These are phyloP conservation scores for Notoglanidium macrostoma DNA, from an alignment of 2,797 vertebrate genomes.

Conservation along the genomic window DNA sequence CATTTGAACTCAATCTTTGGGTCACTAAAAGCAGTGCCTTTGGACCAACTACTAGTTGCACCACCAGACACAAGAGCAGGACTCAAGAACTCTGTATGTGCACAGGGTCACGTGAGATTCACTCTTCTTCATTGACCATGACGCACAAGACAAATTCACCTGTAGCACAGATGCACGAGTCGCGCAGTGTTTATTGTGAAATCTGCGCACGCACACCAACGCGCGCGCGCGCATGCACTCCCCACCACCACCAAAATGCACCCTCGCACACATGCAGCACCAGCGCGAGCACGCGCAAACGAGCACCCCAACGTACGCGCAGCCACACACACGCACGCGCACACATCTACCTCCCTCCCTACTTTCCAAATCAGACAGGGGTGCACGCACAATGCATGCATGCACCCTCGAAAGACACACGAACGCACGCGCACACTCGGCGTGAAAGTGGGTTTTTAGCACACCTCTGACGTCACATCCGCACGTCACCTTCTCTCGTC, in stretches of 20 bases:
- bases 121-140: background rate
- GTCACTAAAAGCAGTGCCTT: background rate
- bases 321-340: background rate
- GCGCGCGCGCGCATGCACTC: background rate
- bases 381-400: background rate
- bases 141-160: background rate
- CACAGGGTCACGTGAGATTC: background rate
- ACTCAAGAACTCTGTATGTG: background rate
- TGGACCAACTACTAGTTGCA: background rate
- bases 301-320: slow-evolving; percentile 12
- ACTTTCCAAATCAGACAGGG: background rate
- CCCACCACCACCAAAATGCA: background rate
- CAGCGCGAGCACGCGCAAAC: background rate
- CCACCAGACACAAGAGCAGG: background rate
- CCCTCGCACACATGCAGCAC: background rate
- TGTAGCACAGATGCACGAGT: background rate
- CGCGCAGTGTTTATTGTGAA: background rate
- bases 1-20: background rate
- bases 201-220: background rate
- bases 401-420: background rate
- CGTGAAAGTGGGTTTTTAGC: slow-evolving; percentile 72
- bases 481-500: slow-evolving; percentile 9
- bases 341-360: background rate
- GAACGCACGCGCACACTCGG: slow-evolving; percentile 12
- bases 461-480: slow-evolving; percentile 63